Evolutionary conservation across 2,797 vertebrate genomes (phyloP).

Genomic region (Eurystomus glaucurus): DNA sequence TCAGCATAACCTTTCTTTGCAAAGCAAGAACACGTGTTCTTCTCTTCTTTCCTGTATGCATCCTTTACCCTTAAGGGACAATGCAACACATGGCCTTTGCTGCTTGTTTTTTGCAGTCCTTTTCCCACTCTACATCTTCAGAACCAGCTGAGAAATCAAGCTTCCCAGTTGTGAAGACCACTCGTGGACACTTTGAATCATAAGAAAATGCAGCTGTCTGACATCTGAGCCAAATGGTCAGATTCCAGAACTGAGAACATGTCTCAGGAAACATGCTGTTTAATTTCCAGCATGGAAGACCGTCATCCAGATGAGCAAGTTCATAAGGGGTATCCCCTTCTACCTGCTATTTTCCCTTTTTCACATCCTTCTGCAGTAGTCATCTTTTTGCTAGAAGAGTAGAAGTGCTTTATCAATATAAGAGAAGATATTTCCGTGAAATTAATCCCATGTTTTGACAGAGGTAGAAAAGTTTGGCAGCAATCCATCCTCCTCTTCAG

Average conservation of each 20-base stretch:
- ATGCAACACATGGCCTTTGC: not conserved
- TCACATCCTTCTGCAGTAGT: not conserved
- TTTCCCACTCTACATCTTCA: not conserved
- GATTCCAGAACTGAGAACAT: not conserved
- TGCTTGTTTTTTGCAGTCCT: not conserved
- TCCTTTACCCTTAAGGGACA: not conserved
- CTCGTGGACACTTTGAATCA: not conserved
- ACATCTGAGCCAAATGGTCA: not conserved
- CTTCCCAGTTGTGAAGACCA: not conserved
- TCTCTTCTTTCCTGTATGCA: not conserved
- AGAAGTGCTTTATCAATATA: not conserved
- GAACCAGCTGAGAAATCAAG: not conserved
- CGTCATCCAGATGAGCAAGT: not conserved
- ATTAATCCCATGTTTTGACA: not conserved
- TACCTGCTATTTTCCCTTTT: not conserved
- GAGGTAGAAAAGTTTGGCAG: not conserved
- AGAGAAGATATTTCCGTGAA: not conserved
- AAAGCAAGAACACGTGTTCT: not conserved
- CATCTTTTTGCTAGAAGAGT: not conserved
- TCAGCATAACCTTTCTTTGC: not conserved
- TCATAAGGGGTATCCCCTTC: not conserved
- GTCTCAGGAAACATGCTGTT: not conserved
- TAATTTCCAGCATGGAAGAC: not conserved
- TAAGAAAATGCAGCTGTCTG: not conserved
- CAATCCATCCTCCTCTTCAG: not conserved